A percentile compares a stretch with the other conserved stretches of the same genome.
Conservation (phyloP, 2,797 vertebrate genomes). For the Rhinichthys osculus region DNA sequence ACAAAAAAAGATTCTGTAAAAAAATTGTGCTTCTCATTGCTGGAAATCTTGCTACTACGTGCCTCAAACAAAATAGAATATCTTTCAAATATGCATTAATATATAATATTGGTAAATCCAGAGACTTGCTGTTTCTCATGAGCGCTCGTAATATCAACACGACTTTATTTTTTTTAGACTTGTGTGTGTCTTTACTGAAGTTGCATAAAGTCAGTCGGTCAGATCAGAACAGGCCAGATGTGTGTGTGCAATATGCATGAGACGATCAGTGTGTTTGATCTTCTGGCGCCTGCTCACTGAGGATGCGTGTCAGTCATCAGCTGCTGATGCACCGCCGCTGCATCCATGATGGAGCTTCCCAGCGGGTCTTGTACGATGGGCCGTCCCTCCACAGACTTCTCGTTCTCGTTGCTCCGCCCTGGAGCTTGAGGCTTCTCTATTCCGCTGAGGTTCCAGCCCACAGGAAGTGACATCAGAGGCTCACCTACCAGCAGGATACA, state of each 20-base stretch:
- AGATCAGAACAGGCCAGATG: neutral
- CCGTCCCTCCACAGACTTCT: slow-evolving; percentile 59
- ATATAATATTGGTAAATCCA: neutral
- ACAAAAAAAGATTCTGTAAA: neutral
- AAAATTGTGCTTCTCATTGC: neutral
- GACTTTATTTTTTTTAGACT: neutral
- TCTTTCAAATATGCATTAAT: neutral
- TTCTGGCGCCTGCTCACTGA: neutral
- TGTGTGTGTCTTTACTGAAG: neutral
- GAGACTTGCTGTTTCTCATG: neutral
- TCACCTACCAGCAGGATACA: slow-evolving; percentile 59
- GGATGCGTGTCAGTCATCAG: slow-evolving; percentile 6
- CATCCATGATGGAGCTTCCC: slow-evolving; percentile 71
- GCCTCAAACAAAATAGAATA: neutral
- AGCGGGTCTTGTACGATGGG: slow-evolving; percentile 72
- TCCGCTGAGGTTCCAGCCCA: slow-evolving; percentile 40
- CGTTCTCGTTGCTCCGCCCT: slow-evolving; percentile 13
- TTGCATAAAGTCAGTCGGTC: neutral
- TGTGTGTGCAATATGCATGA: neutral
- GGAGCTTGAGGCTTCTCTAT: slow-evolving; percentile 45
- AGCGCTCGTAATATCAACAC: neutral
- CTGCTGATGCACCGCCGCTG: slow-evolving; percentile 51
- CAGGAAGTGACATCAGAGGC: slow-evolving; percentile 54
- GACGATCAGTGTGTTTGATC: neutral
- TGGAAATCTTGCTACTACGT: neutral